phyloP scores from a whole-genome alignment of 1,140 invertebrate genomes.

The Orius insidiosus region DNA sequence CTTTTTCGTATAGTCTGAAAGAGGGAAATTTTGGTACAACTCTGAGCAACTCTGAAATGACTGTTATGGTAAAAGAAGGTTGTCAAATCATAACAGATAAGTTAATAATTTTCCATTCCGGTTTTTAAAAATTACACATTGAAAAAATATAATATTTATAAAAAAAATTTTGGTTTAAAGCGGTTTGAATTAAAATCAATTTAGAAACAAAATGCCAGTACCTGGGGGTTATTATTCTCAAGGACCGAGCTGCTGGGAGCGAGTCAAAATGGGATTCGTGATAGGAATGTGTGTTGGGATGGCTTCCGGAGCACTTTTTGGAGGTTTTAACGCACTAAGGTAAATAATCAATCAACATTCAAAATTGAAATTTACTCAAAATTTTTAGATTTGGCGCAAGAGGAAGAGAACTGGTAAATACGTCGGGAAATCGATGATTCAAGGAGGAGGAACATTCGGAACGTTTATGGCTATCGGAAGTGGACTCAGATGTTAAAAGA shows the following conservation, averaged over 20 bases:
- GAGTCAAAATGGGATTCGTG: slow-evolving; percentile 85
- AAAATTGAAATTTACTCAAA: too few relatives aligned
- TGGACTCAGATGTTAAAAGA: slow-evolving; percentile 50
- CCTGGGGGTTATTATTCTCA: slow-evolving; percentile 35
- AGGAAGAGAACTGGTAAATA: slow-evolving; percentile 78
- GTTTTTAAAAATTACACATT: not conserved
- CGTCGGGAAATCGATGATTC: slow-evolving; percentile 90
- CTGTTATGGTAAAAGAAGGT: too few relatives aligned
- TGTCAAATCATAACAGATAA: too few relatives aligned
- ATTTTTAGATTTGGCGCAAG: slow-evolving; percentile 83
- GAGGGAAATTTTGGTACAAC: too few relatives aligned
- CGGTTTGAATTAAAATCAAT: slow-evolving; percentile 7
- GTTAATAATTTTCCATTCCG: too few relatives aligned
- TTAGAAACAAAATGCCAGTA: slow-evolving; percentile 47
- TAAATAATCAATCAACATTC: too few relatives aligned
- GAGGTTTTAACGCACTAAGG: slow-evolving; percentile 83
- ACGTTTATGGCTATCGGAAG: slow-evolving; percentile 89
- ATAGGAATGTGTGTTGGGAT: slow-evolving; percentile 91
- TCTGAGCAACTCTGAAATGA: too few relatives aligned
- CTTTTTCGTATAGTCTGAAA: too few relatives aligned
- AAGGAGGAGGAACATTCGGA: slow-evolving; percentile 91
- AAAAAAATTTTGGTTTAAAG: not conserved
- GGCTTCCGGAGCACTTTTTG: slow-evolving; percentile 86
- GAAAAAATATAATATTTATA: slow-evolving; percentile 10
- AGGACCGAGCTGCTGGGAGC: slow-evolving; percentile 73